A percentile compares a stretch with the other conserved stretches of the same genome.
These are phyloP conservation scores for Panurus biarmicus DNA, from an alignment of 2,113 vertebrate genomes.

Conservation along the genomic window DNA sequence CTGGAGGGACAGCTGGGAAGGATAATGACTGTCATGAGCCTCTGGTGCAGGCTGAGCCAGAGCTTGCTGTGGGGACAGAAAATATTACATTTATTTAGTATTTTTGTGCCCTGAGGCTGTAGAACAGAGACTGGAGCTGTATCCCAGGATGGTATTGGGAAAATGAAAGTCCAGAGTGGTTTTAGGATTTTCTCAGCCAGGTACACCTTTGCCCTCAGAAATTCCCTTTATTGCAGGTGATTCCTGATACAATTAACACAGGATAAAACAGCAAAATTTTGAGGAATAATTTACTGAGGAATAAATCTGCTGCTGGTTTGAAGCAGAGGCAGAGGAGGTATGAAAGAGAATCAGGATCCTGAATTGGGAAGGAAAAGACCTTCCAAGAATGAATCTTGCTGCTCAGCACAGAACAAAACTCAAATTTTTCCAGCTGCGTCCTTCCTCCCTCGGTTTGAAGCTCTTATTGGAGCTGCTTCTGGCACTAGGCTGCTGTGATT, in stretches of 20 bases:
- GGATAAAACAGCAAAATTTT: background rate
- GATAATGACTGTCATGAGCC: background rate
- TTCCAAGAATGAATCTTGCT: background rate
- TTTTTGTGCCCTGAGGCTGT: background rate
- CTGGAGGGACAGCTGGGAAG: background rate
- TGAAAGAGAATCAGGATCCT: background rate
- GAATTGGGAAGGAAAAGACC: background rate
- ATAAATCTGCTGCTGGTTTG: background rate
- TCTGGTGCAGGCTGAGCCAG: background rate
- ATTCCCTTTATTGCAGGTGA: background rate
- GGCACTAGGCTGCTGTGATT: background rate
- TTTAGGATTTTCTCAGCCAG: background rate
- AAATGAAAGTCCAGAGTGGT: background rate
- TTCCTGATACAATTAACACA: background rate
- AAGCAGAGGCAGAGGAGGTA: background rate
- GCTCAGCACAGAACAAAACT: background rate
- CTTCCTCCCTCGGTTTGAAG: background rate
- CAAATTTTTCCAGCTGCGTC: background rate
- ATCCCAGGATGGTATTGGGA: rapidly evolving
- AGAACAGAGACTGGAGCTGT: background rate
- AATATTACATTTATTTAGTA: background rate
- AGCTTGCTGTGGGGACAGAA: background rate
- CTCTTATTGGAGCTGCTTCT: background rate
- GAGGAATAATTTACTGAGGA: background rate
- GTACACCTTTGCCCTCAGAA: background rate